phyloP scores from a whole-genome alignment of 2,797 vertebrate species.

The Lacerta viridis region DNA sequence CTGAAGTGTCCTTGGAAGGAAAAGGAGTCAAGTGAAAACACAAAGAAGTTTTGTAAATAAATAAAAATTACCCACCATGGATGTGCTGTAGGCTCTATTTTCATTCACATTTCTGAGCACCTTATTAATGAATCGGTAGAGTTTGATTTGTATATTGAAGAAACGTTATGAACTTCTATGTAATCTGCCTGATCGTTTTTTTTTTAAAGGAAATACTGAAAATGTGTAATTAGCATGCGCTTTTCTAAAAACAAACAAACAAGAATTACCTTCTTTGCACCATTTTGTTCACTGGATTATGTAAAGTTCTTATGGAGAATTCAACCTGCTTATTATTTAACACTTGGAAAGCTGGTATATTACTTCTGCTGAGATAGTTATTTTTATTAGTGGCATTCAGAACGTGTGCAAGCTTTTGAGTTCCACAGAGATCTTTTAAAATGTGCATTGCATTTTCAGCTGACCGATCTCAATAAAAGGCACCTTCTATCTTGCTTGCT shows the following conservation, averaged over 20 bases:
- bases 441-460: not conserved
- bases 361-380: constrained; percentile 20
- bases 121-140: constrained; percentile 70
- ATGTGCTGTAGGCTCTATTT: constrained; percentile 50
- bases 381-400: constrained; percentile 7
- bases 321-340: constrained; percentile 50
- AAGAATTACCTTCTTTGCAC: constrained; percentile 25
- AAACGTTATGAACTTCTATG: constrained; percentile 64
- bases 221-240: constrained; percentile 72
- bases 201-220: constrained; percentile 57
- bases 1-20: constrained; percentile 12
- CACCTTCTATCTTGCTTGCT: not conserved
- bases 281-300: constrained; percentile 25
- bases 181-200: constrained; percentile 52
- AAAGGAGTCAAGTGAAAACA: constrained; percentile 3
- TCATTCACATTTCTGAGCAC: constrained; percentile 70
- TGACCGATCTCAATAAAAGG: not conserved
- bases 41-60: constrained; percentile 50
- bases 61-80: not conserved
- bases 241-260: constrained; percentile 13
- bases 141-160: constrained; percentile 61
- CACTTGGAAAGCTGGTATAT: constrained; percentile 43
- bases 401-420: not conserved
- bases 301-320: constrained; percentile 43
- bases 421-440: not conserved